Evolutionary conservation across 2,113 vertebrate species (phyloP), one percentile per base, ranked within the genome.

Genomic region (Neoarius graeffei): DNA sequence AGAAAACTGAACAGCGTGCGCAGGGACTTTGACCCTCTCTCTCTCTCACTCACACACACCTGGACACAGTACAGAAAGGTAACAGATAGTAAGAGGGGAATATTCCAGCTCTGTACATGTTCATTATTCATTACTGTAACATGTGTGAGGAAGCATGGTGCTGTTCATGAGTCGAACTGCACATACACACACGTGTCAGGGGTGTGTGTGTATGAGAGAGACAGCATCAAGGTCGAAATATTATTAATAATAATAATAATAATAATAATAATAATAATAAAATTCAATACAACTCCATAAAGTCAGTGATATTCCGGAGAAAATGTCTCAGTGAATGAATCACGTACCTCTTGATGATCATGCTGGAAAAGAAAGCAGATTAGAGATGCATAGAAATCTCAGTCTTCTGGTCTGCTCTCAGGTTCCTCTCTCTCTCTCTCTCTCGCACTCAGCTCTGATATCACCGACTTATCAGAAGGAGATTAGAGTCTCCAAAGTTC

Each of bases 401-500:
- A 73, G 17, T 54, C n/a, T 42, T 66, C 73, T 54, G 15, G 66
- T 62, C 69, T 60, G 7, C 13, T 30, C 81, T 77, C 52, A 57
- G 62, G 35, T 60, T 56, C 7, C 1, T 23, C 23, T 20, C 17
- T 25, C 25, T 77, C 73, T 76, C 57, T 76, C 35, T 59, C 59
- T 42, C 42, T 42, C 42, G 4, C 23, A 3, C n/a, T 56, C 66
- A 73, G 67, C n/a, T 42, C 35, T 23, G 67, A 57, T 73, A 52
- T 54, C 50, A 20, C 23, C 17, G 66, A 69, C 64, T 84, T 54
- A 19, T 30, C 83, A 14, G 48, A 69, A 60, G 8, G 7, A 23
- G 67, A 42, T 60, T 11, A 42, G 19, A 79, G 60, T 87, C 66
- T 74, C 42, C 57, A 64, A 87, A 87, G 52, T 87, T 83, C 81